phyloP scores from a whole-genome alignment of 2,797 vertebrate genomes.

The Gallinago stenura region DNA sequence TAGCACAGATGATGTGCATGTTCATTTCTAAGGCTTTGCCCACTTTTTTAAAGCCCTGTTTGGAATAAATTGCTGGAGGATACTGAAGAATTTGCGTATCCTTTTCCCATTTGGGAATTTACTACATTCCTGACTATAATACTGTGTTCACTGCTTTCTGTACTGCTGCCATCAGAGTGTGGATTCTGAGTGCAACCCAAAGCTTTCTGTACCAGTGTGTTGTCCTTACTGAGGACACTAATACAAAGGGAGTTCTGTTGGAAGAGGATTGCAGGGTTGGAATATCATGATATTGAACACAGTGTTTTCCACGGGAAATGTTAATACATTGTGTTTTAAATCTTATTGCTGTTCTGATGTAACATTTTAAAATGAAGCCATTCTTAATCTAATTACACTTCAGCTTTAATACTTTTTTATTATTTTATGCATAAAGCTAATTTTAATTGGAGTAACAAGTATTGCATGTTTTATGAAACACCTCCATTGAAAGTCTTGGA shows the following conservation, averaged over 20 bases:
- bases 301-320: not conserved
- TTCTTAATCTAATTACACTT: slow-evolving; percentile 48
- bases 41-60: not conserved
- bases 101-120: not conserved
- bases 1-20: not conserved
- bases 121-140: not conserved
- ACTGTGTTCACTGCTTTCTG: not conserved
- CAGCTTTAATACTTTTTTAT: not conserved
- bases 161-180: not conserved
- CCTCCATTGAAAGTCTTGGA: slow-evolving; percentile 66
- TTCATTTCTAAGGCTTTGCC: not conserved
- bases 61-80: not conserved
- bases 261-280: not conserved
- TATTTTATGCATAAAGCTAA: slow-evolving; percentile 47
- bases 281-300: not conserved
- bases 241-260: not conserved
- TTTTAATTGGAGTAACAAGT: slow-evolving; percentile 47
- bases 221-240: not conserved
- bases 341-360: slow-evolving; percentile 14
- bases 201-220: not conserved
- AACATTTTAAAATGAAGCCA: slow-evolving; percentile 1
- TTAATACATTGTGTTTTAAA: not conserved
- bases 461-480: slow-evolving; percentile 66
- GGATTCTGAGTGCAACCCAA: not conserved
- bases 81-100: not conserved